phyloP scores from a whole-genome alignment of 2,113 vertebrate species.

The Diadophis punctatus region DNA sequence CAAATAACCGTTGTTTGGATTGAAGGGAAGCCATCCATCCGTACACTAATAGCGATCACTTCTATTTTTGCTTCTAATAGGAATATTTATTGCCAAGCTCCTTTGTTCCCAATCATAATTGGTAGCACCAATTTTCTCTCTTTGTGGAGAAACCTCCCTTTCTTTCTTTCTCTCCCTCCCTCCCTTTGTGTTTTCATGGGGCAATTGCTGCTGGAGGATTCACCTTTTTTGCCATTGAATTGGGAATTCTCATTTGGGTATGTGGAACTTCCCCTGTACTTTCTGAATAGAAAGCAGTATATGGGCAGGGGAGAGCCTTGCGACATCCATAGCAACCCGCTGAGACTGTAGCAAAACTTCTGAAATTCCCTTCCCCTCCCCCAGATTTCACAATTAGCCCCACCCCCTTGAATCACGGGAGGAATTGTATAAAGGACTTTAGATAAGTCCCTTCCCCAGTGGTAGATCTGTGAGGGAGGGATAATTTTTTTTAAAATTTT shows the following conservation, averaged over 20 bases:
- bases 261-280: background rate
- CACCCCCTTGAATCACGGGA: background rate
- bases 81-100: conserved; percentile 34
- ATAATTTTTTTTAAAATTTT: background rate
- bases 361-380: background rate
- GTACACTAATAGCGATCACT: background rate
- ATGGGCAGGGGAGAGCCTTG: background rate
- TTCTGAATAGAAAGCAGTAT: background rate
- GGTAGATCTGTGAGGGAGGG: background rate
- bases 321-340: background rate
- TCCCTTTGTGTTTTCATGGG: background rate
- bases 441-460: background rate
- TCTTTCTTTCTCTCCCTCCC: background rate
- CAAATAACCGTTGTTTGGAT: background rate
- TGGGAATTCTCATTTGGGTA: background rate
- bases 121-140: background rate
- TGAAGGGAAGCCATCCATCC: background rate
- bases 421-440: background rate
- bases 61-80: conserved; percentile 6
- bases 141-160: background rate
- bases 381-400: background rate
- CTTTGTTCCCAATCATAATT: background rate
- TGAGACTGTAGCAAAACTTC: background rate
- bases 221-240: background rate
- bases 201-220: background rate